These are phyloP conservation scores for Apteryx owenii DNA, from an alignment of 2,113 vertebrate genomes.

Conservation along the genomic window DNA sequence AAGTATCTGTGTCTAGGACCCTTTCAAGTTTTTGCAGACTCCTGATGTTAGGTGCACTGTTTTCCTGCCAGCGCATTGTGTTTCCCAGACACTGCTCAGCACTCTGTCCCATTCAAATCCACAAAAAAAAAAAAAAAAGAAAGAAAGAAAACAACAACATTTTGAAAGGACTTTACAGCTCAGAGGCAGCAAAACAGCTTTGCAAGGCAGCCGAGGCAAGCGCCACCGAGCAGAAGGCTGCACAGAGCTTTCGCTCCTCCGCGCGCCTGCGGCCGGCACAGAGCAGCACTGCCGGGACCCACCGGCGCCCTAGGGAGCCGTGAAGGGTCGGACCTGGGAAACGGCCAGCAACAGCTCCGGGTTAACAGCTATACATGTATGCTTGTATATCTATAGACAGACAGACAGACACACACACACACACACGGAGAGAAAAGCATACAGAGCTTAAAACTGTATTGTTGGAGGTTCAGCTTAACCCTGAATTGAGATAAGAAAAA, in stretches of 20 bases:
- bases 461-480: background rate
- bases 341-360: background rate
- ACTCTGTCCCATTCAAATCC: constrained; percentile 60
- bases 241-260: background rate
- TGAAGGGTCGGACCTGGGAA: background rate
- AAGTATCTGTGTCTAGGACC: constrained; percentile 54
- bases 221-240: rapidly evolving
- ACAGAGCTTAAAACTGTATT: background rate
- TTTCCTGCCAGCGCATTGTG: constrained; percentile 62
- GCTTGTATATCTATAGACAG: background rate
- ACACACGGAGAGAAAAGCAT: background rate
- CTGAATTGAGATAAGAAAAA: background rate
- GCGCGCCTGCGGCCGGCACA: rapidly evolving
- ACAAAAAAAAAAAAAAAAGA: constrained; percentile 59
- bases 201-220: background rate
- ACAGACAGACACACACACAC: background rate
- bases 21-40: constrained; percentile 57
- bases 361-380: rapidly evolving
- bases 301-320: background rate
- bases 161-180: background rate
- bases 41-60: constrained; percentile 39
- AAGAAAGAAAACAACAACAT: background rate
- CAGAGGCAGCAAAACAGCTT: background rate
- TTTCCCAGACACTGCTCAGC: constrained; percentile 44
- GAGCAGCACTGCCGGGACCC: background rate